Evolutionary conservation across 1,140 invertebrate genomes (phyloP), one percentile per base, ranked within the genome.

Genomic region (Drosophila suzukii): DNA sequence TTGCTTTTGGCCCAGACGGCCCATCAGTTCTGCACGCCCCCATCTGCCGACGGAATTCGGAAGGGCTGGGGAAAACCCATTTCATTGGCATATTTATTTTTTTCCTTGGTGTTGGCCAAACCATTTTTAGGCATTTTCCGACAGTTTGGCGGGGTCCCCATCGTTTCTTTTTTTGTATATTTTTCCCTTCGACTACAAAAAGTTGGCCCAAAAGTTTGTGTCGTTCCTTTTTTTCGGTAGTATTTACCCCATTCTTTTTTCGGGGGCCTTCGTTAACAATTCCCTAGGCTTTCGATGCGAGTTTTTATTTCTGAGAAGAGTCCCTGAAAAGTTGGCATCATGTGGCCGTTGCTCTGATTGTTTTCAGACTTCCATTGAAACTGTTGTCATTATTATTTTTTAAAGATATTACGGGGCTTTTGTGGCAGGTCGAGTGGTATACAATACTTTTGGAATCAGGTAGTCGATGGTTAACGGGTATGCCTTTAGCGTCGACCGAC

Each of bases 61-160:
- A 20, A 24, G 50, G 41, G 36, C 32, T 3, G n/a, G 13, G 30
- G 24, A 47, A 38, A 51, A 30, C 54, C 50, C 81, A 78, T 74
- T 77, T 73, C 68, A 75, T 81, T 81, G 78, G 74, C 78, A 85
- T 81, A 81, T 86, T 86, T 85, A 85, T 81, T 85, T 80, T 74
- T 20, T 75, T 43, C 3, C n/a, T 34, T 8, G 32, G 32, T 8
- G 17, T 71, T 78, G 17, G 53, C 41, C 43, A 47, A 61, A 62
- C 47, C 66, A 75, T 78, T 85, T 88, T 85, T 88, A 86, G 82
- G 75, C 82, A 78, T 75, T 70, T 70, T 57, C 36, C 43, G 17
- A 39, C 41, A 65, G 63, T 66, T 67, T 41, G 60, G 10, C 57
- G 10, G 32, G 12, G 20, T 44, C 20, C 20, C 11, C 17, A 24